A percentile compares a stretch with the other conserved stretches of the same genome.
phyloP scores from a whole-genome alignment of 2,888 invertebrate genomes.

The Drosophila koepferae region DNA sequence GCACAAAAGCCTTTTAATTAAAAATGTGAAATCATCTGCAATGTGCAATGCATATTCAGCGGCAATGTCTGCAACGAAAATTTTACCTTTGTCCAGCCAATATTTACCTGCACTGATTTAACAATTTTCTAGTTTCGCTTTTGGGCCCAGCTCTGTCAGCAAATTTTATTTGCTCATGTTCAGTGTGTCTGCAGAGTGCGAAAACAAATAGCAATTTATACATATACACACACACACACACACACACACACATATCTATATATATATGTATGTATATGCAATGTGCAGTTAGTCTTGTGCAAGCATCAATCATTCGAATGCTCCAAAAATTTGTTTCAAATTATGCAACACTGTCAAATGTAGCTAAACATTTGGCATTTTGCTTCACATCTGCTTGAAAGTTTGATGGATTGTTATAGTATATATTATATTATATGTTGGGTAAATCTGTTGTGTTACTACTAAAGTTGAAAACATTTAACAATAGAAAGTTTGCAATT shows the following conservation, averaged over 20 bases:
- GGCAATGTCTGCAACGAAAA: slow-evolving; percentile 25
- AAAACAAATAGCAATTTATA: slow-evolving; percentile 62
- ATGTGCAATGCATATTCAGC: slow-evolving; percentile 18
- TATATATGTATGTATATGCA: background rate
- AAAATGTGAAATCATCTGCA: slow-evolving; percentile 54
- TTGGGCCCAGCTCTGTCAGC: slow-evolving; percentile 47
- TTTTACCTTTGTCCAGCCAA: slow-evolving; percentile 50
- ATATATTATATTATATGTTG: background rate
- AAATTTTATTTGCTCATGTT: slow-evolving; percentile 62
- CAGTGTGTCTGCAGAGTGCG: slow-evolving; percentile 58
- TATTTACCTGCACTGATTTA: slow-evolving; percentile 75
- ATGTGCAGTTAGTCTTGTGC: slow-evolving; percentile 17
- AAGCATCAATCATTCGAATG: slow-evolving; percentile 30
- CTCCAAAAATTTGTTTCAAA: slow-evolving; percentile 21
- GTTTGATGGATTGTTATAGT: slow-evolving; percentile 2
- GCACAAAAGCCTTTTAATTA: slow-evolving; percentile 66
- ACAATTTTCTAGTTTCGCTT: slow-evolving; percentile 58
- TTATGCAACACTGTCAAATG: slow-evolving; percentile 20
- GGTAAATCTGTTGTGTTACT: background rate
- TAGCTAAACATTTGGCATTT: slow-evolving; percentile 21
- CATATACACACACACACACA: background rate
- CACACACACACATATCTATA: background rate
- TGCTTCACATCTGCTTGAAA: slow-evolving; percentile 4
- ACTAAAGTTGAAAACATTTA: background rate
- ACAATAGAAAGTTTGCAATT: background rate